Percentiles rank a stretch among this genome's conserved stretches.
These are phyloP conservation scores for Megalops cyprinoides DNA, from an alignment of 2,797 vertebrate species.

Conservation along the genomic window DNA sequence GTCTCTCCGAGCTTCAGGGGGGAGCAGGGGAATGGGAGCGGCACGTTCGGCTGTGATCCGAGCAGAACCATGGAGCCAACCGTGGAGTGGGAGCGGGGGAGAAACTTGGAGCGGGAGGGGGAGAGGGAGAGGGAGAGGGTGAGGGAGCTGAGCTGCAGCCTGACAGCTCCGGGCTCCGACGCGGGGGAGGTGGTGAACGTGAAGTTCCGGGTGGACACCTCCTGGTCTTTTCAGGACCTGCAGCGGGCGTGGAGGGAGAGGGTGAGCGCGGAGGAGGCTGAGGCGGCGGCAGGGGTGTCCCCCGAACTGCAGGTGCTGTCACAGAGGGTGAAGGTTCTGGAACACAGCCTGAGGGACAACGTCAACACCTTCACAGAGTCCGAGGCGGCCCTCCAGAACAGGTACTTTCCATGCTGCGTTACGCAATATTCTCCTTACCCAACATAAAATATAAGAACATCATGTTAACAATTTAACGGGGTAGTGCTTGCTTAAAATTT, in stretches of 20 bases:
- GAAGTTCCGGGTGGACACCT: conserved; percentile 53
- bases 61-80: not conserved
- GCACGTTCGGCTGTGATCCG: not conserved
- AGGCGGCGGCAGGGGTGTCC: conserved; percentile 14
- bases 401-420: conserved; percentile 58
- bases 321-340: conserved; percentile 59
- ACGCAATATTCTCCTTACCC: not conserved
- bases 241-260: conserved; percentile 33
- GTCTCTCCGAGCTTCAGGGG: not conserved
- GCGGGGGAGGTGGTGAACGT: conserved; percentile 46
- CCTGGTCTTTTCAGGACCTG: conserved; percentile 60
- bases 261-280: conserved; percentile 32
- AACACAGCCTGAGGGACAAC: conserved; percentile 51
- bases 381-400: conserved; percentile 63
- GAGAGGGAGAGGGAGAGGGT: conserved; percentile 26
- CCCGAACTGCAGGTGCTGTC: conserved; percentile 42
- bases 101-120: conserved; percentile 34
- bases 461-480: not conserved
- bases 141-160: conserved; percentile 50
- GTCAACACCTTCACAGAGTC: conserved; percentile 50
- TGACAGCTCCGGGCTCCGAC: conserved; percentile 51
- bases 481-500: not conserved
- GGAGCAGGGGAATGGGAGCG: not conserved
- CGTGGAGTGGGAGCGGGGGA: not conserved
- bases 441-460: not conserved